A percentile compares a stretch with the other conserved stretches of the same genome.
Evolutionary conservation across 1,140 invertebrate genomes (phyloP).

Genomic region (Cyphomyrmex costatus): DNA sequence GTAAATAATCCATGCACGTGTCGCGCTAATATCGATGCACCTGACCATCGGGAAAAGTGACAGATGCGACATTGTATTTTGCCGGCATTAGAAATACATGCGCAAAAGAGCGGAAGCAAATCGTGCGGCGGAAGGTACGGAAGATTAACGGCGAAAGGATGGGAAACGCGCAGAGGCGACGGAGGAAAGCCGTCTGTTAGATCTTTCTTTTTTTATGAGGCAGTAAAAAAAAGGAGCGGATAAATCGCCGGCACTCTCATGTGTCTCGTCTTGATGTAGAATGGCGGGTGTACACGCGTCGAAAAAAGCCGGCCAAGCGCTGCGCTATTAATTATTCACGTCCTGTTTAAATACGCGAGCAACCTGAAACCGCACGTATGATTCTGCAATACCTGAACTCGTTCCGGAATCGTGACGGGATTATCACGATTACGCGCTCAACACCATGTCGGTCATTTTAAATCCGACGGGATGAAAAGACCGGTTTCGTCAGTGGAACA

Average conservation of each 20-base stretch:
- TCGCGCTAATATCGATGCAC: conserved; percentile 45
- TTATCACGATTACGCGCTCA: conserved; percentile 64
- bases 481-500: conserved; percentile 1
- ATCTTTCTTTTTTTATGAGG: conserved; percentile 43
- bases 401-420: conserved; percentile 67
- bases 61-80: conserved; percentile 38
- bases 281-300: conserved; percentile 36
- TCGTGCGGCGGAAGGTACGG: not conserved
- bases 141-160: not conserved
- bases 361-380: conserved; percentile 59
- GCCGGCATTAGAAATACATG: conserved; percentile 31
- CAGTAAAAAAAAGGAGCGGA: conserved; percentile 65
- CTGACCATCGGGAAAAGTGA: conserved; percentile 62
- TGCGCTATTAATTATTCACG: conserved; percentile 76
- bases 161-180: conserved; percentile 14
- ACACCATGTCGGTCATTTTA: conserved; percentile 36
- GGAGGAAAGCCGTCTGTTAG: conserved; percentile 13
- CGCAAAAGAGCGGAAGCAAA: conserved; percentile 3
- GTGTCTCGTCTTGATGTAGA: conserved; percentile 79
- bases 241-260: conserved; percentile 81
- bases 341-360: conserved; percentile 69
- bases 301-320: conserved; percentile 67
- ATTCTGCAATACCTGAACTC: conserved; percentile 72
- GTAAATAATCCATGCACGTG: conserved; percentile 33
- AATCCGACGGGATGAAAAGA: conserved; percentile 23